Evolutionary conservation across 2,888 invertebrate genomes (phyloP).

Genomic region (Bimastos eiseni): DNA sequence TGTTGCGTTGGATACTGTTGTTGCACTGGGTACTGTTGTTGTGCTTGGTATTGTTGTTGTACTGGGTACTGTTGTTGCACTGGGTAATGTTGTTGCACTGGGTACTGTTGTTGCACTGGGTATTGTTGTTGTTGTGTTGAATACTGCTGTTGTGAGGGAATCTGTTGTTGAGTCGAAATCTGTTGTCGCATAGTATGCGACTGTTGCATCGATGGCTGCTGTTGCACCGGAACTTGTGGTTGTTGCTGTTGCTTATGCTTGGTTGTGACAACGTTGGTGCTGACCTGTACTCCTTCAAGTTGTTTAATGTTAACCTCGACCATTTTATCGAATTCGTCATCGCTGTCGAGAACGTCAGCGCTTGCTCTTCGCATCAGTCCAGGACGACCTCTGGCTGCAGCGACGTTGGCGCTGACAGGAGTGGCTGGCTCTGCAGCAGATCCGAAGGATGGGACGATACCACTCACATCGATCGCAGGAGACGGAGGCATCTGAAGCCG

Average conservation of each 20-base stretch:
- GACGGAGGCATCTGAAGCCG: slow-evolving; percentile 18
- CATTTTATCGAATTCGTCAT: slow-evolving; percentile 30
- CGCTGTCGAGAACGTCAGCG: slow-evolving; percentile 19
- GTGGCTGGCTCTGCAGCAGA: background rate
- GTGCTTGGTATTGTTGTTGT: background rate
- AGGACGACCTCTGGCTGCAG: background rate
- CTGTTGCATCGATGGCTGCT: background rate
- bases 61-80: background rate
- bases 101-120: background rate
- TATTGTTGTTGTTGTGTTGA: background rate
- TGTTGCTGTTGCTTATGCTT: background rate
- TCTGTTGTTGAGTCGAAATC: background rate
- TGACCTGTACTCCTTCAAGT: background rate
- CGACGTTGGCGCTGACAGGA: slow-evolving; percentile 24
- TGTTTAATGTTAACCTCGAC: slow-evolving; percentile 27
- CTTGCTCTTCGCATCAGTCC: background rate
- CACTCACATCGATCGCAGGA: slow-evolving; percentile 1
- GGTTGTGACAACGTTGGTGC: background rate
- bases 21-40: slow-evolving; percentile 14
- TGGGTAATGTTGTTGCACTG: background rate
- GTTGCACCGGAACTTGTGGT: slow-evolving; percentile 16
- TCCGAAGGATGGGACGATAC: background rate
- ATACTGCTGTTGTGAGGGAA: background rate
- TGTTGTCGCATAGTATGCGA: background rate
- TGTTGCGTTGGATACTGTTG: background rate